Base-by-base conservation (phyloP, 2,113 vertebrate genomes). In the Zosterops borbonicus region DNA sequence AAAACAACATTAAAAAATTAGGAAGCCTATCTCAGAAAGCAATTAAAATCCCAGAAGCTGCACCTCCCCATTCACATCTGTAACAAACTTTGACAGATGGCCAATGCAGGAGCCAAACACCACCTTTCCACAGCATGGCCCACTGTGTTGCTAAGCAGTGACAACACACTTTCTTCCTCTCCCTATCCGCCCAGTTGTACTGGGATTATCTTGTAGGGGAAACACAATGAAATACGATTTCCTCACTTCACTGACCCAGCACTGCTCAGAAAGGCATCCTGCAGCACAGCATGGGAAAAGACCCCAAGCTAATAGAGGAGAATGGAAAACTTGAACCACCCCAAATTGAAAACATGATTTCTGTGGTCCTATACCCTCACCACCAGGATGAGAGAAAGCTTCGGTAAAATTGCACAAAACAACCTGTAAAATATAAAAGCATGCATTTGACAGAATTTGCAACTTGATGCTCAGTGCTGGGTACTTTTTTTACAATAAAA, bases 101-200 rank as follows among this genome's bases (percentile, higher is more conserved):
- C 39, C 55, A 63, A 4, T 3, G 47, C 47, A 90, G 60, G 84
- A 92, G 78, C 64, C 59, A 55, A 90, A 63, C 52, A 44, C 21
- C 79, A 83, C 88, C 83, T 67, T 88, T 89, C 88, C 6, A 7
- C 83, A 67, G 94, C 33, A 35, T 0, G 27, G 83, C 64, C 60
- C 23, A 25, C 13, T 37, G 60, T 17, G 92, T 75, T 94, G 94
- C 92, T 93, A 92, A 89, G 91, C 95, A 96, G 60, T 82, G 84
- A 82, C 74, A 90, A 87, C 74, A 59, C 64, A 59, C 44, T 81
- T 62, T 63, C 83, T 60, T 78, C 86, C 76, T 81, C 79, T 89
- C 46, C 27, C 35, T 35, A 41, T 80, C 79, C 37, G 0, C 68
- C 50, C 74, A 39, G 78, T 78, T 23, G 33, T 52, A 91, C 62